These are phyloP conservation scores for Lanistes nyassanus DNA, from an alignment of 1,140 invertebrate genomes.

Conservation along the genomic window DNA sequence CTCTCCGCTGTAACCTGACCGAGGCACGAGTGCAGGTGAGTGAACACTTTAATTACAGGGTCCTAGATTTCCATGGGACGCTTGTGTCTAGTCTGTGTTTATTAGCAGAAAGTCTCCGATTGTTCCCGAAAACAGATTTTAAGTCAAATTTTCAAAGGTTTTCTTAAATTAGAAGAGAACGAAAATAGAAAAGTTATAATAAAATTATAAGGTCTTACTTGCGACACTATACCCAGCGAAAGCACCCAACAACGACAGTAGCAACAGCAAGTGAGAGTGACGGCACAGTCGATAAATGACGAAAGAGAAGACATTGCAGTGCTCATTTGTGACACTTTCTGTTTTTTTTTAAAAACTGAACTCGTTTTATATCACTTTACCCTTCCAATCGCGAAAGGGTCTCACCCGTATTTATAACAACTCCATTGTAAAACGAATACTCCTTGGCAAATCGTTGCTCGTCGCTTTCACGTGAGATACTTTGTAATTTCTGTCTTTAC, in stretches of 20 bases:
- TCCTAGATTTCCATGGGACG: background rate
- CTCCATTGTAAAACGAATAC: background rate
- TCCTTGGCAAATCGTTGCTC: background rate
- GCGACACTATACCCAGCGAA: no score
- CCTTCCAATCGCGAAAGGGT: no score
- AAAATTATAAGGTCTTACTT: background rate
- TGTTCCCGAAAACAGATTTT: background rate
- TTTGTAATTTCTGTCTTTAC: background rate
- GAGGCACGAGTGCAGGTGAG: slow-evolving; percentile 66
- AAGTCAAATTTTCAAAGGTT: background rate
- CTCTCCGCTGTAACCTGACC: slow-evolving; percentile 68
- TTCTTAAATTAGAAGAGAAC: background rate
- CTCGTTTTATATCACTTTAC: no score
- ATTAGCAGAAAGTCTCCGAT: background rate
- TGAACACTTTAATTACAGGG: background rate
- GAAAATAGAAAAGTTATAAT: background rate
- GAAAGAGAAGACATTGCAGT: no score
- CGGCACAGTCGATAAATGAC: no score
- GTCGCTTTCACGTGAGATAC: background rate
- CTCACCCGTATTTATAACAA: background rate
- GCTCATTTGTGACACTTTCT: no score
- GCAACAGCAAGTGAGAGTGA: no score
- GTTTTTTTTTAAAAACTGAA: no score
- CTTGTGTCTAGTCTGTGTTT: background rate
- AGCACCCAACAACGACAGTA: no score